Conservation (phyloP, 2,113 vertebrate genomes). For the Brachyistius frenatus region DNA sequence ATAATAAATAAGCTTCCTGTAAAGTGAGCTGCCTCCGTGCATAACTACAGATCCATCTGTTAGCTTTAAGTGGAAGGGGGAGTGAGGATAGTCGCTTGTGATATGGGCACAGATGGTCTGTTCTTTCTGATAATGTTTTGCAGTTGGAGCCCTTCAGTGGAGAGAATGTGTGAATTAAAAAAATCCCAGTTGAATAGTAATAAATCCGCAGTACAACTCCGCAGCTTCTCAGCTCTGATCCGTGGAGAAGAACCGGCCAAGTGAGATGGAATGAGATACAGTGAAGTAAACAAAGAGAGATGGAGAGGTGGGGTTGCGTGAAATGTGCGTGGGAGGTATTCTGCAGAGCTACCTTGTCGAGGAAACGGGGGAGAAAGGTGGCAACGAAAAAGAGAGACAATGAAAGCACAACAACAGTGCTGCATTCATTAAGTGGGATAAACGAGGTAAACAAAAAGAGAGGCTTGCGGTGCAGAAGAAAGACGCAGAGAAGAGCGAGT, state of each 20-base stretch:
- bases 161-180: slow-evolving; percentile 66
- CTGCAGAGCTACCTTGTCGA: slow-evolving; percentile 24
- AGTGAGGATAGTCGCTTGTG: slow-evolving; percentile 36
- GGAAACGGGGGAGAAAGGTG: slow-evolving; percentile 14
- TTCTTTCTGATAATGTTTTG: slow-evolving; percentile 67
- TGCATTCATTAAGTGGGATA: slow-evolving; percentile 4
- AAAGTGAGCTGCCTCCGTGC: slow-evolving; percentile 27
- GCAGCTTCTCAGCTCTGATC: slow-evolving; percentile 59
- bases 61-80: slow-evolving; percentile 47
- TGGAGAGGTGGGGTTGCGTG: slow-evolving; percentile 10
- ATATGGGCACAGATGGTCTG: slow-evolving; percentile 70
- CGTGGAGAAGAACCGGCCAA: slow-evolving; percentile 13
- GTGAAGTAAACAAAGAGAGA: slow-evolving; percentile 30
- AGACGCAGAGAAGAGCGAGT: not conserved
- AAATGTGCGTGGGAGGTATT: slow-evolving; percentile 45
- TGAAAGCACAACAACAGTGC: not conserved
- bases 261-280: slow-evolving; percentile 21
- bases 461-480: not conserved
- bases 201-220: slow-evolving; percentile 48
- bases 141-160: slow-evolving; percentile 48
- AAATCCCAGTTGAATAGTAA: slow-evolving; percentile 70
- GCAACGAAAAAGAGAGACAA: slow-evolving; percentile 8
- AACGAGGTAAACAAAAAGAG: slow-evolving; percentile 25
- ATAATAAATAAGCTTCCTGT: too few species aligned
- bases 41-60: slow-evolving; percentile 64